Conservation (phyloP, 2,888 invertebrate genomes). For the Mythimna lalbum region DNA sequence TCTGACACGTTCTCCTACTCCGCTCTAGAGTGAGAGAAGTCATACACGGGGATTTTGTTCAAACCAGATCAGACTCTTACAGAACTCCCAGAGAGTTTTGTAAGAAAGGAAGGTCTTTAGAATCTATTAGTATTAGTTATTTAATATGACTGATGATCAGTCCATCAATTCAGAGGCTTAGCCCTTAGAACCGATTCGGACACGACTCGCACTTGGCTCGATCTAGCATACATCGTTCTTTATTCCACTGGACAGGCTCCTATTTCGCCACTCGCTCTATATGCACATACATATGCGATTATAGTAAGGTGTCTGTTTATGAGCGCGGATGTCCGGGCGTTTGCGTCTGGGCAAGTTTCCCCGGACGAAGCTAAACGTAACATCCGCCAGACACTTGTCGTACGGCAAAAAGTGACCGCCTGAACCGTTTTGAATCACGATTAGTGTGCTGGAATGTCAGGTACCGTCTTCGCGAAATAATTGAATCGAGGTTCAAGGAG, state of each 20-base stretch:
- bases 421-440: conserved; percentile 31
- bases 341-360: conserved; percentile 57
- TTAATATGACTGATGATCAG: not conserved
- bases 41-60: too few relatives aligned
- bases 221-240: not conserved
- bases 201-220: not conserved
- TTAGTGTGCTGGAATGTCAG: conserved; percentile 16
- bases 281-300: conserved; percentile 40
- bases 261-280: conserved; percentile 47
- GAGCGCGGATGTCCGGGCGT: conserved; percentile 60
- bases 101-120: too few relatives aligned
- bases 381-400: conserved; percentile 50
- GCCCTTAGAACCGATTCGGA: not conserved
- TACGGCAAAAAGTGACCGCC: conserved; percentile 49
- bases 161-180: not conserved
- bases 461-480: not conserved
- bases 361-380: conserved; percentile 61
- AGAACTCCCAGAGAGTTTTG: too few relatives aligned
- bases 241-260: not conserved
- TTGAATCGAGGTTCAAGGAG: conserved; percentile 1
- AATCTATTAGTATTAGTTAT: too few relatives aligned
- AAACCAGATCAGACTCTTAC: too few relatives aligned
- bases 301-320: conserved; percentile 50
- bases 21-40: too few relatives aligned
- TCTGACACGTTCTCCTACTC: too few relatives aligned